Conservation (phyloP, 37 sponge, comb jelly and placozoan genomes). For the Lycopodina hypogea region DNA sequence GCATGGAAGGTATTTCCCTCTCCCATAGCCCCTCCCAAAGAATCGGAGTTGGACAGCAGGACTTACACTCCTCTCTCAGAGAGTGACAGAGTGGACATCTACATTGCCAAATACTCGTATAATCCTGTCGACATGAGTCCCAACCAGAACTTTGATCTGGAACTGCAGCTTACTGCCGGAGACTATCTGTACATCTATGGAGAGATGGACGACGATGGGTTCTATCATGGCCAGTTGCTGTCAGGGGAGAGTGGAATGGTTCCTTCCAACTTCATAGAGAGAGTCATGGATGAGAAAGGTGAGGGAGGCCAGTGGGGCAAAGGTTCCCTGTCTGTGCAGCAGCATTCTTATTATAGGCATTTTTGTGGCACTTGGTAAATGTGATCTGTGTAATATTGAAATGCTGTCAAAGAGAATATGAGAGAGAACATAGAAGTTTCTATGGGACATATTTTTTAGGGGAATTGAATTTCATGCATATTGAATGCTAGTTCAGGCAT, state of each 20-base stretch:
- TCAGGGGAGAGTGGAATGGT: constrained; percentile 45
- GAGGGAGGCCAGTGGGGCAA: too few relatives aligned
- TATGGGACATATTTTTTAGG: too few relatives aligned
- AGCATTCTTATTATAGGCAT: too few relatives aligned
- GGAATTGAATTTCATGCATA: too few relatives aligned
- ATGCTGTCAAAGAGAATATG: too few relatives aligned
- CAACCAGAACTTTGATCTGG: constrained; percentile 59
- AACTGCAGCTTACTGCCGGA: constrained; percentile 39
- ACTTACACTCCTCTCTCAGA: constrained; percentile 1
- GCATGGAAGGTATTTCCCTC: too few relatives aligned
- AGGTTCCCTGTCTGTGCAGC: too few relatives aligned
- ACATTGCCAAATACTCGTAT: constrained; percentile 53
- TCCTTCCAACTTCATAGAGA: constrained; percentile 69
- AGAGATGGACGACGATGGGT: constrained; percentile 71
- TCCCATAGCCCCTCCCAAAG: too few relatives aligned
- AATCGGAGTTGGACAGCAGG: background rate
- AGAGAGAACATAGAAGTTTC: too few relatives aligned
- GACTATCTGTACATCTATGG: constrained; percentile 73
- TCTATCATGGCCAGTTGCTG: constrained; percentile 39
- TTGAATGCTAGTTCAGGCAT: too few relatives aligned
- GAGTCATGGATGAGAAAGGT: constrained; percentile 45
- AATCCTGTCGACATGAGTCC: constrained; percentile 70
- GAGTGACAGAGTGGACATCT: constrained; percentile 11
- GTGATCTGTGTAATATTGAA: too few relatives aligned
- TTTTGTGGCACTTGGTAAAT: too few relatives aligned